phyloP scores from a whole-genome alignment of 2,888 invertebrate species.

The Sarcophaga rosellei region DNA sequence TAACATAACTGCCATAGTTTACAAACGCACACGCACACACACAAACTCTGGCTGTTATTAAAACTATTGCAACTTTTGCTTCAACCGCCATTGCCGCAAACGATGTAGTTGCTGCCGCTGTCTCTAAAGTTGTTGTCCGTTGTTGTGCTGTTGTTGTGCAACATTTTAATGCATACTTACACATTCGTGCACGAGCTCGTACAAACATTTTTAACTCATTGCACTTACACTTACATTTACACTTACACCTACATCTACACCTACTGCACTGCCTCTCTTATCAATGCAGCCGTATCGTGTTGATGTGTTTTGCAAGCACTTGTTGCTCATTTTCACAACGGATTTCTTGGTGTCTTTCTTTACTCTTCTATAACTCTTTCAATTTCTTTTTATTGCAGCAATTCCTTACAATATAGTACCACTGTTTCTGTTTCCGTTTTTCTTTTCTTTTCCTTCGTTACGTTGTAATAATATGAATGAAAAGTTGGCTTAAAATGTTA shows the following conservation, averaged over 20 bases:
- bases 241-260: not conserved
- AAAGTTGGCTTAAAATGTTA: not conserved
- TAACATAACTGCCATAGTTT: not conserved
- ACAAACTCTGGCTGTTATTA: not conserved
- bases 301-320: constrained; percentile 6
- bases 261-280: not conserved
- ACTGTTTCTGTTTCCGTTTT: not conserved
- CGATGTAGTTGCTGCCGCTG: too few species aligned
- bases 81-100: too few species aligned
- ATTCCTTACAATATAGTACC: not conserved
- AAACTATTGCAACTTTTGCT: not conserved
- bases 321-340: not conserved
- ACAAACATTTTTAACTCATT: not conserved
- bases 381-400: not conserved
- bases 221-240: not conserved
- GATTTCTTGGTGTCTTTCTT: not conserved
- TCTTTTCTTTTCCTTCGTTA: not conserved
- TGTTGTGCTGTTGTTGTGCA: constrained; percentile 29
- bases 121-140: not conserved
- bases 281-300: not conserved
- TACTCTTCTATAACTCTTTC: not conserved
- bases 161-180: constrained; percentile 11
- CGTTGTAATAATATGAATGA: not conserved
- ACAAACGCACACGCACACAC: not conserved
- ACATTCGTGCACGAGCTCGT: not conserved